Conservation (phyloP, 2,113 vertebrate species). For the Misgurnus mizolepis region DNA sequence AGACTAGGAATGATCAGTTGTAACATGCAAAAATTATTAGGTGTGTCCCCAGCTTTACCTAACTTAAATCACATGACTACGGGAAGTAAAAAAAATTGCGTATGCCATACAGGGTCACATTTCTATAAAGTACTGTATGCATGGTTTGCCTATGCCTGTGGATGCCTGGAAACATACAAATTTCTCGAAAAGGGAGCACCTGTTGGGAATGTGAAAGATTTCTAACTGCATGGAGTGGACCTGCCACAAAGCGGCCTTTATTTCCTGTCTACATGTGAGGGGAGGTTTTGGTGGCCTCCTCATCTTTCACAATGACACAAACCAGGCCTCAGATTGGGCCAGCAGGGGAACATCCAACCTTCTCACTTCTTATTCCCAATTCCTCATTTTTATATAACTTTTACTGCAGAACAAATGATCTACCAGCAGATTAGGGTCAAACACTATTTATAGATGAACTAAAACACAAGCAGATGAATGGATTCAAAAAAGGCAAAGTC, state of each 20-base stretch:
- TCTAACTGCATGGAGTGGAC: conserved; percentile 55
- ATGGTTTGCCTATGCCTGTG: neutral
- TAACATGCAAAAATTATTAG: too few relatives aligned
- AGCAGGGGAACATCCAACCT: conserved; percentile 69
- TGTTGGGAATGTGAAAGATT: conserved; percentile 52
- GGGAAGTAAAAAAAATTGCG: neutral
- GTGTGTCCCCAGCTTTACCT: too few relatives aligned
- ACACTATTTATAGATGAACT: conserved; percentile 65
- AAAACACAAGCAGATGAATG: conserved; percentile 6
- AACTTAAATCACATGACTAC: conserved; percentile 10
- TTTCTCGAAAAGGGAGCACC: conserved; percentile 36
- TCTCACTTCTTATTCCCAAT: conserved; percentile 85
- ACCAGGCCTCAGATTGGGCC: conserved; percentile 59
- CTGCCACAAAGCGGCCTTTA: conserved; percentile 53
- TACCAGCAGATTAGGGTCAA: conserved; percentile 55
- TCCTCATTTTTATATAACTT: conserved; percentile 75
- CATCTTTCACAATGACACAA: conserved; percentile 79
- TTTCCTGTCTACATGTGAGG: conserved; percentile 67
- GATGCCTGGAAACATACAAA: conserved; percentile 13
- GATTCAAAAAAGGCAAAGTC: neutral
- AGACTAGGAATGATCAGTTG: too few relatives aligned
- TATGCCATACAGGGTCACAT: neutral
- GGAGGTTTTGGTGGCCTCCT: conserved; percentile 74
- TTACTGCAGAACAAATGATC: conserved; percentile 59
- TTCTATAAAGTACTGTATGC: neutral